Conservation (phyloP, 2,888 invertebrate species). For the Gastracanthus pulcherrimus region DNA sequence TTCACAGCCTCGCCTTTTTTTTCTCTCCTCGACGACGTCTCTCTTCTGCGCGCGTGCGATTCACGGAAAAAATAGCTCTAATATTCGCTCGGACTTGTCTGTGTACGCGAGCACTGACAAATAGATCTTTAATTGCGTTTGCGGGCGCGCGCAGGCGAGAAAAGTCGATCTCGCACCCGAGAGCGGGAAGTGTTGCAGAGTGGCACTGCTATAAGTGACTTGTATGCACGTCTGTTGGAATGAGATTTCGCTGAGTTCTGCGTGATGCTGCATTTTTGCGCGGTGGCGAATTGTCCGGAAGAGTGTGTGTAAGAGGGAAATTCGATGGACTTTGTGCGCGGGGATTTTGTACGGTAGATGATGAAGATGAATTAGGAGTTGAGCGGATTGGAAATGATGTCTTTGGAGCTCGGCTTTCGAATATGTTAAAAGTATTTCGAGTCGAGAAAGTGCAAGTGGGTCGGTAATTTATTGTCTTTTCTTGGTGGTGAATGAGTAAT, state of each 20-base stretch:
- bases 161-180: constrained; percentile 27
- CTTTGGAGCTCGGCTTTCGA: background rate
- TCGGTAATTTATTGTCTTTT: background rate
- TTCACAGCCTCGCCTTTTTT: too few species aligned
- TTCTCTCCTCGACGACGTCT: too few species aligned
- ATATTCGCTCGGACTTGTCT: background rate
- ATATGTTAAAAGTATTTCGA: background rate
- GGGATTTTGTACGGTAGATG: background rate
- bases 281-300: background rate
- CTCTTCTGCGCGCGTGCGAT: background rate
- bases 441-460: background rate
- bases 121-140: constrained; percentile 51
- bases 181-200: background rate
- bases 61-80: constrained; percentile 26
- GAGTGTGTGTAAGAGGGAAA: too few species aligned
- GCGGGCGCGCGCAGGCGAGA: background rate
- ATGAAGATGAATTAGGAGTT: background rate
- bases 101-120: constrained; percentile 38
- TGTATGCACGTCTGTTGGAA: background rate
- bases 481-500: background rate
- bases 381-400: background rate
- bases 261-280: constrained; percentile 6
- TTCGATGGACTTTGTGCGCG: background rate
- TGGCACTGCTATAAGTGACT: background rate
- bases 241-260: background rate